A percentile compares a stretch with the other conserved stretches of the same genome.
These are phyloP conservation scores for Takifugu ocellatus DNA, from an alignment of 2,797 vertebrate genomes.

Conservation along the genomic window DNA sequence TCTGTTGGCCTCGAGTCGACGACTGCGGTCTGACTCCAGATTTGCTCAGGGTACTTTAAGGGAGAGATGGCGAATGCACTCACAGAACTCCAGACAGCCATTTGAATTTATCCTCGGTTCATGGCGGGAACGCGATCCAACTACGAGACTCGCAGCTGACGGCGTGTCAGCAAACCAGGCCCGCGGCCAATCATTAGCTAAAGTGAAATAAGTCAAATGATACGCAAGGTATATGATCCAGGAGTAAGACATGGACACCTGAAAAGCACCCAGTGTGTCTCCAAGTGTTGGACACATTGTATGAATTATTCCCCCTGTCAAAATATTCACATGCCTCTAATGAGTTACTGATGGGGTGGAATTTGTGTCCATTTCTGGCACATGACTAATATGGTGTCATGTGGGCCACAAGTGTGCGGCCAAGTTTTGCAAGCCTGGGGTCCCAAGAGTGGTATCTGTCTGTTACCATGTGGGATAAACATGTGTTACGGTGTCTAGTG, in stretches of 20 bases:
- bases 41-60: conserved; percentile 15
- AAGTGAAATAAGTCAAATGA: conserved; percentile 4
- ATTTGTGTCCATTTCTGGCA: background rate
- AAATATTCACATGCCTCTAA: conserved; percentile 6
- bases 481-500: background rate
- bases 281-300: background rate
- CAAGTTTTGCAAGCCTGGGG: background rate
- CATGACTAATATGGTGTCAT: background rate
- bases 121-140: conserved; percentile 21
- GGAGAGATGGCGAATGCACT: conserved; percentile 22
- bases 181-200: conserved; percentile 16
- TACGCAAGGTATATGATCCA: background rate
- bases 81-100: conserved; percentile 29
- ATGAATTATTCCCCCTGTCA: conserved; percentile 2
- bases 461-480: conserved; percentile 1
- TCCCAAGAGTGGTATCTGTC: background rate
- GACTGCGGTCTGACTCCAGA: background rate
- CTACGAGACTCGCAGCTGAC: conserved; percentile 11
- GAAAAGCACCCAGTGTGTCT: background rate
- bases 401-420: background rate
- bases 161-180: conserved; percentile 12
- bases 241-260: conserved; percentile 2
- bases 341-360: conserved; percentile 4
- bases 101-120: conserved; percentile 31
- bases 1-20: background rate